These are phyloP conservation scores for Danio kyathit DNA, from an alignment of 2,797 vertebrate genomes.

Conservation along the genomic window DNA sequence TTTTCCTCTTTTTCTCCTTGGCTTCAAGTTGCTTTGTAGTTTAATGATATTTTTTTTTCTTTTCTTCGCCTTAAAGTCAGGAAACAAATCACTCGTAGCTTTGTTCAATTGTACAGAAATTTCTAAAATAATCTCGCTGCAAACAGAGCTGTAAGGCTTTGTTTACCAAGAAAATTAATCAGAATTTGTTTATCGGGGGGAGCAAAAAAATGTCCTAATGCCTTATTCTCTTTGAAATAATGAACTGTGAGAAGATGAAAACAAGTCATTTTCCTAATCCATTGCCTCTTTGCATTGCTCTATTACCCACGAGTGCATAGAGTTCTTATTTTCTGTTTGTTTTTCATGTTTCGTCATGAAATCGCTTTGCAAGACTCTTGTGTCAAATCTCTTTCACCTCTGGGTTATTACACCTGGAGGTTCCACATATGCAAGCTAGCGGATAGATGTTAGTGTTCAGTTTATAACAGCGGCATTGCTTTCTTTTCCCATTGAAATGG, in stretches of 20 bases:
- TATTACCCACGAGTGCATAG: conserved; percentile 77
- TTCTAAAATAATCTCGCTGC: conserved; percentile 75
- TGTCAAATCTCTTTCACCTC: conserved; percentile 53
- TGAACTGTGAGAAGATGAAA: conserved; percentile 79
- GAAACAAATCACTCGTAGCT: conserved; percentile 52
- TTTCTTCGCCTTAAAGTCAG: conserved; percentile 46
- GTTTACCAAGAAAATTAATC: conserved; percentile 79
- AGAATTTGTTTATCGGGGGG: conserved; percentile 77
- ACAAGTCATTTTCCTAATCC: conserved; percentile 79
- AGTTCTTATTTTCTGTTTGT: conserved; percentile 66
- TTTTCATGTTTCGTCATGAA: conserved; percentile 55
- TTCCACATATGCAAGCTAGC: not conserved
- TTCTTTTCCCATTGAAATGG: not conserved
- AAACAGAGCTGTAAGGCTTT: conserved; percentile 74
- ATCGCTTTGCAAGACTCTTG: conserved; percentile 50
- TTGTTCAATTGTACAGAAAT: conserved; percentile 68
- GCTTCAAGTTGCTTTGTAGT: conserved; percentile 69
- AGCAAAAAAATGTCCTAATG: conserved; percentile 72
- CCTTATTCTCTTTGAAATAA: conserved; percentile 86
- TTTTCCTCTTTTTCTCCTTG: conserved; percentile 54
- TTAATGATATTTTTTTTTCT: conserved; percentile 66
- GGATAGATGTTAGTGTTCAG: not conserved
- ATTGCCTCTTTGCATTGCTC: conserved; percentile 71
- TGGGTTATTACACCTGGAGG: not conserved
- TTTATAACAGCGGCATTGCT: not conserved